A percentile compares a stretch with the other conserved stretches of the same genome.
Evolutionary conservation across 1,140 invertebrate genomes (phyloP).

Genomic region (Temnothorax nylanderi): DNA sequence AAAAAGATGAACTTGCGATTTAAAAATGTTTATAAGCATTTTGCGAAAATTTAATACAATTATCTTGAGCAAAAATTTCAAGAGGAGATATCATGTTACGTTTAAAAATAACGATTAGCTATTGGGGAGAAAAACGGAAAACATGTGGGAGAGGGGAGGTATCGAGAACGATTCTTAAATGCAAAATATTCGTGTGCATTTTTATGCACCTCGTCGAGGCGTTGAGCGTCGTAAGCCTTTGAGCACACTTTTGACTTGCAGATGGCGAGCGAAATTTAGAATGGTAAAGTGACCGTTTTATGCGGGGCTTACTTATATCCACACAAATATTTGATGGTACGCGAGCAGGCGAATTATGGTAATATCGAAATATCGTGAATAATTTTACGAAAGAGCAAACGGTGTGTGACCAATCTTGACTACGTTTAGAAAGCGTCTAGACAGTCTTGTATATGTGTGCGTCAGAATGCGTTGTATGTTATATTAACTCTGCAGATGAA

Average conservation of each 20-base stretch:
- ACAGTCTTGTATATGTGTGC: not conserved
- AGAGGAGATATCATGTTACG: constrained; percentile 8
- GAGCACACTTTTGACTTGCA: constrained; percentile 69
- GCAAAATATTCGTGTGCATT: constrained; percentile 69
- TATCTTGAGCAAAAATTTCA: not conserved
- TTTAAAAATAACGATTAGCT: constrained; percentile 40
- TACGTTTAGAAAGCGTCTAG: constrained; percentile 44
- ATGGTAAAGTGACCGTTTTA: constrained; percentile 67
- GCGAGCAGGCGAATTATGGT: constrained; percentile 52
- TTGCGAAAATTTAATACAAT: constrained; percentile 14
- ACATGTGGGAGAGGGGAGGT: not conserved
- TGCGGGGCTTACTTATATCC: constrained; percentile 56
- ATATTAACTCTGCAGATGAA: not conserved
- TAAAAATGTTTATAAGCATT: not conserved
- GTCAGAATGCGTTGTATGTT: not conserved
- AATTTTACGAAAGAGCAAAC: constrained; percentile 37
- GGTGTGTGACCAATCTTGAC: constrained; percentile 44
- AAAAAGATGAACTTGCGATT: constrained; percentile 11
- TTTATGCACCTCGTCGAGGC: constrained; percentile 63
- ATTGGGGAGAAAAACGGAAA: not conserved
- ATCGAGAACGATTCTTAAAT: constrained; percentile 69
- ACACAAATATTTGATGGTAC: constrained; percentile 59
- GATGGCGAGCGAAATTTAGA: constrained; percentile 66
- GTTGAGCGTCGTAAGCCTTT: constrained; percentile 67
- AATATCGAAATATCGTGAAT: constrained; percentile 59